A percentile compares a stretch with the other conserved stretches of the same genome.
Evolutionary conservation across 2,797 vertebrate genomes (phyloP).

Genomic region (Ptychobarbus kaznakovi): DNA sequence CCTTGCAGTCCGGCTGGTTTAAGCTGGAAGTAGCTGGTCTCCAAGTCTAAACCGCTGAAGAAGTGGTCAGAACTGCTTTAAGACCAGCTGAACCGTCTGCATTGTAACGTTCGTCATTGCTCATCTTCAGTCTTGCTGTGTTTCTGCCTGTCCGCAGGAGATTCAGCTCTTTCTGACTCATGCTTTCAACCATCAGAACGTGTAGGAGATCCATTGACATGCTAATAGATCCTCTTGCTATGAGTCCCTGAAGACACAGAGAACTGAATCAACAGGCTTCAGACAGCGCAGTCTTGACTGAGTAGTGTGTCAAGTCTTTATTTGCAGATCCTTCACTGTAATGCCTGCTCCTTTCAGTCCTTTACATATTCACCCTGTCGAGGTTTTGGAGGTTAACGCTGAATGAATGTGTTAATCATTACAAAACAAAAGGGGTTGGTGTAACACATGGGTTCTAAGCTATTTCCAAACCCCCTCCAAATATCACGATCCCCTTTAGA

Average conservation of each 20-base stretch:
- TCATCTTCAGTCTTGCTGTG: not conserved
- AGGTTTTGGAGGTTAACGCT: constrained; percentile 26
- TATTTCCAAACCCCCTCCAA: not conserved
- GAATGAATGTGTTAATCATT: constrained; percentile 29
- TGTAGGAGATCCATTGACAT: constrained; percentile 66
- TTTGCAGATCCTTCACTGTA: constrained; percentile 19
- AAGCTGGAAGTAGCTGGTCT: not conserved
- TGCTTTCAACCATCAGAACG: constrained; percentile 62
- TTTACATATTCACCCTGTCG: constrained; percentile 31
- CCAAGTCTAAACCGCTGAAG: not conserved
- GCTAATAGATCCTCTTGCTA: constrained; percentile 70
- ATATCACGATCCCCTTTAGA: not conserved
- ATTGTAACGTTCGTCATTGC: not conserved
- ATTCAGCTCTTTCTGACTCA: constrained; percentile 57
- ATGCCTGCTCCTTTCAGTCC: constrained; percentile 2
- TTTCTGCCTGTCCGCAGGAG: constrained; percentile 62
- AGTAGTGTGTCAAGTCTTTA: constrained; percentile 43
- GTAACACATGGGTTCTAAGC: not conserved
- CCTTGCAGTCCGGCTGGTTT: not conserved
- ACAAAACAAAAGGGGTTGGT: constrained; percentile 4
- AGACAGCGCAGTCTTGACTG: constrained; percentile 58
- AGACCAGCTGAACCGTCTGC: not conserved
- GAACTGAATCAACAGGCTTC: constrained; percentile 47
- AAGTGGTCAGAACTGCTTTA: not conserved
- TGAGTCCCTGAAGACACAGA: constrained; percentile 59